A percentile compares a stretch with the other conserved stretches of the same genome.
Evolutionary conservation across 1,140 invertebrate genomes (phyloP).

Genomic region (Monomorium pharaonis): DNA sequence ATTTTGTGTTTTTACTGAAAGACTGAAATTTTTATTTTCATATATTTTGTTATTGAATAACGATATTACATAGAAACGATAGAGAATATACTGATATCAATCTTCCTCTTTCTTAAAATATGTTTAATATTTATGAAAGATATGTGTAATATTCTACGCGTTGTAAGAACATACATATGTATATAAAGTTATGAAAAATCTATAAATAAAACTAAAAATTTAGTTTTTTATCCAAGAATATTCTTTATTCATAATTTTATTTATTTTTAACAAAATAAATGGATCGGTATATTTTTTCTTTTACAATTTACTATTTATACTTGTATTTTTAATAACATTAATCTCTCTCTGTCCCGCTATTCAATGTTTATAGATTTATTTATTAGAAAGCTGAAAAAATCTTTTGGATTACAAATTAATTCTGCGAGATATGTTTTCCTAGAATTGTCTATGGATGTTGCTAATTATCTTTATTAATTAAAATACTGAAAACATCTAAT

Average conservation of each 20-base stretch:
- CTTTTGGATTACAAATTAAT: neutral
- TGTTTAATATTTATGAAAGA: conserved; percentile 4
- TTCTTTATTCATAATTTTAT: neutral
- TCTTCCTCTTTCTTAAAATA: neutral
- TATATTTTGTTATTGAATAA: neutral
- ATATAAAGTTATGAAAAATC: neutral
- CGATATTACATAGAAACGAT: too few relatives aligned
- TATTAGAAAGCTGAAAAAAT: neutral
- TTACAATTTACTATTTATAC: neutral
- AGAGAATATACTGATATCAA: neutral
- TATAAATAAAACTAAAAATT: neutral
- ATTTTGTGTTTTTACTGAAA: neutral
- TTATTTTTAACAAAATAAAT: neutral
- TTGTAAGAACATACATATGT: neutral
- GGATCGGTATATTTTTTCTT: neutral
- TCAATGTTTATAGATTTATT: neutral
- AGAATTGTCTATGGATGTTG: neutral
- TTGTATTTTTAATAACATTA: neutral
- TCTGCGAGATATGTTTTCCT: conserved; percentile 14
- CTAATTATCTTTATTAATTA: conserved; percentile 50
- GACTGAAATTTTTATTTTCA: neutral
- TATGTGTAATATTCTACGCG: neutral
- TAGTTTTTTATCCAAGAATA: neutral
- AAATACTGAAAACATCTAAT: conserved; percentile 45
- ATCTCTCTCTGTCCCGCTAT: too few relatives aligned